Evolutionary conservation across 2,113 vertebrate species (phyloP).

Genomic region (Silurus meridionalis): DNA sequence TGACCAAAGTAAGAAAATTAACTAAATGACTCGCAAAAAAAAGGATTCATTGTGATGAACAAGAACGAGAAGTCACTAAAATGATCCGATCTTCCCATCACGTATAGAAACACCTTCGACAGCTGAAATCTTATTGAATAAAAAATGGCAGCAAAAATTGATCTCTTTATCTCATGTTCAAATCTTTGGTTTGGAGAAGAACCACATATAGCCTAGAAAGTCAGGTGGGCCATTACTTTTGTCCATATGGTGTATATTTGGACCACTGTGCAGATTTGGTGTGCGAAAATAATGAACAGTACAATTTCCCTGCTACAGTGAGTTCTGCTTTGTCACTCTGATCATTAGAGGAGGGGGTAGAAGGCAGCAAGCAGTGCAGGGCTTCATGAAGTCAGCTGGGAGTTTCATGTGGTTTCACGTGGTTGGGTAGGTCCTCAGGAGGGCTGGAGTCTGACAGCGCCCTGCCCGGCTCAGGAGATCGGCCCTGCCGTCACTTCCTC

Average conservation of each 20-base stretch:
- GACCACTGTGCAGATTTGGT: neutral
- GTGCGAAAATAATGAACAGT: neutral
- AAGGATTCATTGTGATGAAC: too few species aligned
- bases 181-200: too few species aligned
- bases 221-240: too few species aligned
- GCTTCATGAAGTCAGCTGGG: neutral
- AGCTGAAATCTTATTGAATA: too few species aligned
- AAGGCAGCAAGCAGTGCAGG: neutral
- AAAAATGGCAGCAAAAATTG: too few species aligned
- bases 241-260: neutral
- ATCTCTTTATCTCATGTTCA: too few species aligned
- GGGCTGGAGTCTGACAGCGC: neutral
- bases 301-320: neutral
- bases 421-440: neutral
- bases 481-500: constrained; percentile 24
- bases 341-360: neutral
- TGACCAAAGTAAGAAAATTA: too few species aligned
- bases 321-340: neutral
- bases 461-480: constrained; percentile 3
- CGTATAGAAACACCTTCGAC: too few species aligned
- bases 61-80: too few species aligned
- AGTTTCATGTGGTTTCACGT: neutral
- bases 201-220: too few species aligned
- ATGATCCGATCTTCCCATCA: too few species aligned
- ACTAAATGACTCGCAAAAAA: too few species aligned